Evolutionary conservation across 2,797 vertebrate species (phyloP), one percentile per base, ranked within the genome.

Genomic region (Eulemur albifrons): DNA sequence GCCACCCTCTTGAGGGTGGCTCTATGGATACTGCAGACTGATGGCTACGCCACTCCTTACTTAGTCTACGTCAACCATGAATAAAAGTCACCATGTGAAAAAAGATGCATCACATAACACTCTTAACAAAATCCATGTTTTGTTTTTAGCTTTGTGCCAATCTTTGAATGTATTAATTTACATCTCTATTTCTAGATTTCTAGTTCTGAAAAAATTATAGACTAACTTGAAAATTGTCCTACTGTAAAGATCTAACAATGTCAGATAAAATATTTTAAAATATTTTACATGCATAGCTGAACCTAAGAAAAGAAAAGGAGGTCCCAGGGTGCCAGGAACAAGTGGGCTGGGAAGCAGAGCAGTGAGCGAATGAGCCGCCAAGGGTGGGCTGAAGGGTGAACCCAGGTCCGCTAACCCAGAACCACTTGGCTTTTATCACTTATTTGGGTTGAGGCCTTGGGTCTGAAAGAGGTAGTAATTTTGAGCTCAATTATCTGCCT

Each of bases 161-260:
- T 76, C 81, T 93, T 77, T 82, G 70, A 84, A 65, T 72, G 67
- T 84, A 50, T 65, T 27, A 50, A 67, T 40, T 94, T 87, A 48
- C 83, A 73, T 72, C 32, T 92, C 73, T 87, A 54, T 52, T 72
- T 93, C 59, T 75, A 80, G 7, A 94, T 45, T 90, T 81, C 69
- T 27, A 59, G 48, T 90, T 73, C 21, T n/a, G 27, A 25, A 30
- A 82, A 88, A 96, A 73, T 54, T 40, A 94, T 2, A 94, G 69
- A 90, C 5, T n/a, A 86, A 76, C 54, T 50, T 82, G 38, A 86
- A 91, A 87, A n/a, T 30, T 54, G 90, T 67, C 40, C 59, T 59
- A 72, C 11, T 61, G 50, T 20, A 23, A 63, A 86, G 40, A 80
- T 15, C 32, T 94, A 94, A 90, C 63, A 84, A 61, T 38, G n/a